phyloP scores from a whole-genome alignment of 1,140 invertebrate species.

The Drosophila pruinosa region DNA sequence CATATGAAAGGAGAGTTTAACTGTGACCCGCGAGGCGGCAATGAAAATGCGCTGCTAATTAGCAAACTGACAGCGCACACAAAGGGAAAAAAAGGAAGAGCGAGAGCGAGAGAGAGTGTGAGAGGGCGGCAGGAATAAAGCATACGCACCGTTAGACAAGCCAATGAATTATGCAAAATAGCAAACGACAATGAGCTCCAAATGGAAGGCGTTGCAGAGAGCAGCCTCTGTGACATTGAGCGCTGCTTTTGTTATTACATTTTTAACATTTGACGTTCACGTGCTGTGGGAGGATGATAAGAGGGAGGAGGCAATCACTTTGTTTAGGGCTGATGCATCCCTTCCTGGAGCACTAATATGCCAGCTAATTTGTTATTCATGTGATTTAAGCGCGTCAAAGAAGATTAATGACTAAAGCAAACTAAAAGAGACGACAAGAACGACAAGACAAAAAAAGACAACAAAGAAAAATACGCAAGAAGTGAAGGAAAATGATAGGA shows the following conservation, averaged over 20 bases:
- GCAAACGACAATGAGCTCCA: slow-evolving; percentile 25
- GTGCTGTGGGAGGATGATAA: background rate
- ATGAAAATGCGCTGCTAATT: slow-evolving; percentile 76
- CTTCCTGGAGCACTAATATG: slow-evolving; percentile 62
- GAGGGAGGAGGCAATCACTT: background rate
- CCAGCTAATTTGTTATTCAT: slow-evolving; percentile 82
- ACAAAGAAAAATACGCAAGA: slow-evolving; percentile 1
- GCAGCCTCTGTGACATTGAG: slow-evolving; percentile 11
- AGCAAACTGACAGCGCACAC: slow-evolving; percentile 66
- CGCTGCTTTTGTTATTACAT: slow-evolving; percentile 65
- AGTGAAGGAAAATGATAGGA: slow-evolving; percentile 23
- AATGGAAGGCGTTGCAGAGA: background rate
- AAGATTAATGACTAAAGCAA: slow-evolving; percentile 75
- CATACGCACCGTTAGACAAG: slow-evolving; percentile 76
- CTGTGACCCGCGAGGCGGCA: slow-evolving; percentile 39
- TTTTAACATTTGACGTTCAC: slow-evolving; percentile 58
- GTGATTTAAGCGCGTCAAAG: slow-evolving; percentile 81
- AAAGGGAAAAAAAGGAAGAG: slow-evolving; percentile 20
- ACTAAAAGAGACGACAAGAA: slow-evolving; percentile 38
- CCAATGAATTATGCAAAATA: slow-evolving; percentile 79
- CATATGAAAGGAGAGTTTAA: slow-evolving; percentile 67
- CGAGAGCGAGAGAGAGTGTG: background rate
- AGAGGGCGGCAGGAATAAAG: slow-evolving; percentile 36
- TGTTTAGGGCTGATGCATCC: slow-evolving; percentile 17
- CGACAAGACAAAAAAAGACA: slow-evolving; percentile 16